phyloP scores from a whole-genome alignment of 2,113 vertebrate genomes.

The Oreochromis niloticus region DNA sequence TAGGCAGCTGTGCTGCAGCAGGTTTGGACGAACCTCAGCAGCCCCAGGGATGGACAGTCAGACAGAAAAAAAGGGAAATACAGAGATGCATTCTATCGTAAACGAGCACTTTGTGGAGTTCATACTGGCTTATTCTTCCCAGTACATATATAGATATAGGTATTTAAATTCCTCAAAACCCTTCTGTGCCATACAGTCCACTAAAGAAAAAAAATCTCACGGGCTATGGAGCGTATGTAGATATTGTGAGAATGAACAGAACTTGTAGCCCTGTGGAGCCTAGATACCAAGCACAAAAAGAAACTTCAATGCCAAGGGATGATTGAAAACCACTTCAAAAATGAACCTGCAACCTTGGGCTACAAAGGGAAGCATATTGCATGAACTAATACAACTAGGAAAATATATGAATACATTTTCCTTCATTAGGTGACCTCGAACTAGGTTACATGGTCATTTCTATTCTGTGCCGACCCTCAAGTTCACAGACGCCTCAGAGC shows the following conservation, averaged over 20 bases:
- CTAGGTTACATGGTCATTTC: conserved; percentile 67
- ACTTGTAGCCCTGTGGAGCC: conserved; percentile 39
- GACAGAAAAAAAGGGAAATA: not conserved
- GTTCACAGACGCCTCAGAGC: conserved; percentile 59
- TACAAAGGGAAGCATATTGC: conserved; percentile 65
- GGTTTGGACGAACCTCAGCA: conserved; percentile 25
- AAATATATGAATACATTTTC: conserved; percentile 69
- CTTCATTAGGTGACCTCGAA: conserved; percentile 71
- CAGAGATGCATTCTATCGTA: not conserved
- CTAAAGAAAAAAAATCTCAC: not conserved
- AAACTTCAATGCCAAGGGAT: conserved; percentile 53
- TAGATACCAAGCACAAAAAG: conserved; percentile 40
- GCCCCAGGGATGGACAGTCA: conserved; percentile 18
- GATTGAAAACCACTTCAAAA: conserved; percentile 67
- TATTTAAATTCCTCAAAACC: not conserved
- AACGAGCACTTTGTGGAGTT: not conserved
- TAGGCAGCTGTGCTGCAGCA: conserved; percentile 22
- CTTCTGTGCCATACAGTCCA: not conserved
- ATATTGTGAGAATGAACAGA: conserved; percentile 16
- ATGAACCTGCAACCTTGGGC: conserved; percentile 60
- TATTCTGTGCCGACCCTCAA: conserved; percentile 60
- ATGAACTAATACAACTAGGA: conserved; percentile 58
- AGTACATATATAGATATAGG: not conserved
- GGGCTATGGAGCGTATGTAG: conserved; percentile 1
- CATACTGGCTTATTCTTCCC: not conserved